These are phyloP conservation scores for Drosophila tripunctata DNA, from an alignment of 2,888 invertebrate species.

Conservation along the genomic window DNA sequence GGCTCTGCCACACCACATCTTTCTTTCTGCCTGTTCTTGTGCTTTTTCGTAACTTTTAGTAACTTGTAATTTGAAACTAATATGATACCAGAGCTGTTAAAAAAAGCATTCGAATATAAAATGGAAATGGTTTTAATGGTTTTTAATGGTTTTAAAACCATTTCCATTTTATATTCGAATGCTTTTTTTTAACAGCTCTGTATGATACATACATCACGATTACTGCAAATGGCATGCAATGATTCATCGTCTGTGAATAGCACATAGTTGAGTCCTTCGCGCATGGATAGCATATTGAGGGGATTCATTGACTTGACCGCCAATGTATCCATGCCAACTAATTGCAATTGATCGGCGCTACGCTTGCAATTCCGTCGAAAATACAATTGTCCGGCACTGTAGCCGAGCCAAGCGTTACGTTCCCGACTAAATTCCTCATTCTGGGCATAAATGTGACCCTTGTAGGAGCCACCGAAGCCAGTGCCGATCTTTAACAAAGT, in stretches of 20 bases:
- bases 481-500: slow-evolving; percentile 97
- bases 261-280: slow-evolving; percentile 83
- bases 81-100: no score
- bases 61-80: no score
- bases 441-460: slow-evolving; percentile 94
- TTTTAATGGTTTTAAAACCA: no score
- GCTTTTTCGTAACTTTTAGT: no score
- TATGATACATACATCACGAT: slow-evolving; percentile 89
- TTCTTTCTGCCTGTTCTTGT: no score
- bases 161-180: no score
- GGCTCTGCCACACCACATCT: no score
- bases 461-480: slow-evolving; percentile 96
- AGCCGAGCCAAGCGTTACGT: slow-evolving; percentile 92
- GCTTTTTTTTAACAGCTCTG: no score
- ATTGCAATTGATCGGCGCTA: slow-evolving; percentile 84
- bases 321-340: slow-evolving; percentile 85
- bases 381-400: slow-evolving; percentile 92
- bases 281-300: slow-evolving; percentile 79
- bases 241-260: slow-evolving; percentile 91
- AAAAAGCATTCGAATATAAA: no score
- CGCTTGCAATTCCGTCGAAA: slow-evolving; percentile 87
- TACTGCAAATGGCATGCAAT: slow-evolving; percentile 91
- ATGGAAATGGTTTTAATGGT: no score
- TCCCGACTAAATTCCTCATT: slow-evolving; percentile 94
- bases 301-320: slow-evolving; percentile 84